phyloP scores from a whole-genome alignment of 2,888 invertebrate genomes.

The Sinopyrophorus schimmeli region DNA sequence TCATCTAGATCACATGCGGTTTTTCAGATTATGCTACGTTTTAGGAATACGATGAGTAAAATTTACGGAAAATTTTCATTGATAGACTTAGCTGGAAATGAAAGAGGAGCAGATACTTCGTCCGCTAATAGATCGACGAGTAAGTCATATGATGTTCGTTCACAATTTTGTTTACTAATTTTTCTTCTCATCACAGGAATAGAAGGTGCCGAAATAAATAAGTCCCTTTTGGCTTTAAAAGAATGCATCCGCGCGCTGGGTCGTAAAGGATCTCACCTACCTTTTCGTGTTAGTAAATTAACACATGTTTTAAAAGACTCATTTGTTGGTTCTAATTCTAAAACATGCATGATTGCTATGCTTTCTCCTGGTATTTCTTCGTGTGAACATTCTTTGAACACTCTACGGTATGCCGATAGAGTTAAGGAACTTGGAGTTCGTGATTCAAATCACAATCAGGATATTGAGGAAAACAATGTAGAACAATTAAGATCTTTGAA shows the following conservation, averaged over 20 bases:
- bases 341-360: constrained; percentile 99
- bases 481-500: constrained; percentile 82
- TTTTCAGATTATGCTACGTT: constrained; percentile 91
- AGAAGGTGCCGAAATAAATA: constrained; percentile 98
- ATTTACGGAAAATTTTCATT: constrained; percentile 98
- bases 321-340: constrained; percentile 97
- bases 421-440: constrained; percentile 93
- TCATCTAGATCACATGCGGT: constrained; percentile 99
- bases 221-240: constrained; percentile 92
- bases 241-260: constrained; percentile 97
- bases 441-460: constrained; percentile 66
- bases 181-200: constrained; percentile 63
- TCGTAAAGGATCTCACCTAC: constrained; percentile 93
- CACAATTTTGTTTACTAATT: neutral
- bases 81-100: constrained; percentile 97
- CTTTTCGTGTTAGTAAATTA: constrained; percentile 96
- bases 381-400: constrained; percentile 98
- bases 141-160: constrained; percentile 55
- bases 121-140: constrained; percentile 93
- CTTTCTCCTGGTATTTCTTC: constrained; percentile 96
- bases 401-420: constrained; percentile 94
- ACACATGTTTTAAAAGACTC: constrained; percentile 96
- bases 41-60: constrained; percentile 72
- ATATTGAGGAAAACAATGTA: constrained; percentile 38
- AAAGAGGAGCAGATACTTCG: constrained; percentile 97